Evolutionary conservation across 2,113 vertebrate species (phyloP).

Genomic region (Perca flavescens): DNA sequence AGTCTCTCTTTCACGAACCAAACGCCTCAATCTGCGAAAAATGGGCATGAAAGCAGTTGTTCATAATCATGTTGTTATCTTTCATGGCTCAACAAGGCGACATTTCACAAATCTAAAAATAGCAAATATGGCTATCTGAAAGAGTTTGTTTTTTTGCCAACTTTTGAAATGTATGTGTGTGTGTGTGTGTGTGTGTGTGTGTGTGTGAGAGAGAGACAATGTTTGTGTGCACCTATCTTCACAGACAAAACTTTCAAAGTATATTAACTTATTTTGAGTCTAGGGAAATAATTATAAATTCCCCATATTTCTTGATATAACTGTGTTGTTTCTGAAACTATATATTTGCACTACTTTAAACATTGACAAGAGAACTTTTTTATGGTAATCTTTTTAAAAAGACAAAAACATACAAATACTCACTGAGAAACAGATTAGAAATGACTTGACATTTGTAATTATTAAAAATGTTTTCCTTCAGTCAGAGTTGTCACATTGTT

Average conservation of each 20-base stretch:
- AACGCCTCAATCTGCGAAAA: slow-evolving; percentile 46
- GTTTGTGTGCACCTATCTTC: slow-evolving; percentile 37
- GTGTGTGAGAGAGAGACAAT: not conserved
- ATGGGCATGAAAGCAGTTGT: slow-evolving; percentile 35
- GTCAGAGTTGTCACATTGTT: not conserved
- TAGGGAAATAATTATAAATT: slow-evolving; percentile 50
- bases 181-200: slow-evolving; percentile 5
- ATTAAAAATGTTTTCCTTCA: not conserved
- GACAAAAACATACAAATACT: slow-evolving; percentile 6
- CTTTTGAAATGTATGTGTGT: slow-evolving; percentile 19
- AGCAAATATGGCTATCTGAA: slow-evolving; percentile 33
- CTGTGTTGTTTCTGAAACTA: slow-evolving; percentile 69
- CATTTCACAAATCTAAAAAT: slow-evolving; percentile 37
- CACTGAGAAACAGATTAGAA: slow-evolving; percentile 8
- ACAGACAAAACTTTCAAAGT: slow-evolving; percentile 60
- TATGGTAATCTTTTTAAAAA: slow-evolving; percentile 46
- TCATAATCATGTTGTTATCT: slow-evolving; percentile 30
- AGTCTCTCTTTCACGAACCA: slow-evolving; percentile 41
- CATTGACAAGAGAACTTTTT: slow-evolving; percentile 63
- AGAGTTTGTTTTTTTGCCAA: not conserved
- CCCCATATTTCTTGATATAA: slow-evolving; percentile 36
- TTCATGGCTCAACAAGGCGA: slow-evolving; percentile 4
- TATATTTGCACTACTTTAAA: slow-evolving; percentile 82
- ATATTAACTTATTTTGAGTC: slow-evolving; percentile 74
- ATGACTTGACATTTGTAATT: not conserved